Percentiles rank a stretch among this genome's conserved stretches.
Conservation (phyloP, 2,888 invertebrate genomes). For the Hyposoter didymator region DNA sequence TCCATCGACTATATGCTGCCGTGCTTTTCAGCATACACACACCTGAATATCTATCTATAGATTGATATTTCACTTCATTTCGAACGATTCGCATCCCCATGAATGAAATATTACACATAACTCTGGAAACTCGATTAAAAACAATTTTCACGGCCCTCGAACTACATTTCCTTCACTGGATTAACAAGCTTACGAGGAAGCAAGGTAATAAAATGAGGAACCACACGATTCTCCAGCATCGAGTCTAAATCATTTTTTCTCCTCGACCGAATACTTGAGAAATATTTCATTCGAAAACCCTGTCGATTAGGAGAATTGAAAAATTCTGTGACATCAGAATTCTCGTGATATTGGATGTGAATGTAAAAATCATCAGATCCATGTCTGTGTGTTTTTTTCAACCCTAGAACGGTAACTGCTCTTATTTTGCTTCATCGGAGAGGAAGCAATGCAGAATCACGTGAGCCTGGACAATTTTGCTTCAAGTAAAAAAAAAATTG, state of each 20-base stretch:
- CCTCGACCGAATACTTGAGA: background rate
- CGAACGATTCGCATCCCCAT: conserved; percentile 55
- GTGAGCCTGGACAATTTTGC: too few species aligned
- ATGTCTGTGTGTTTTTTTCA: too few species aligned
- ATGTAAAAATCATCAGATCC: background rate
- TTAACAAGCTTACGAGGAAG: conserved; percentile 23
- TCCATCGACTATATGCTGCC: conserved; percentile 75
- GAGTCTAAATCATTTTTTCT: conserved; percentile 46
- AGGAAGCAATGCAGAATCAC: too few species aligned
- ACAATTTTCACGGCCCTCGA: conserved; percentile 49
- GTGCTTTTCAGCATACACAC: conserved; percentile 50
- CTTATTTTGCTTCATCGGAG: too few species aligned
- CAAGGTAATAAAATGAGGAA: conserved; percentile 28
- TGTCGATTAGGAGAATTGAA: background rate
- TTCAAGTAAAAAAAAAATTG: too few species aligned
- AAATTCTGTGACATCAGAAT: background rate
- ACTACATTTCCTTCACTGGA: conserved; percentile 42
- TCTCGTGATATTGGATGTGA: background rate
- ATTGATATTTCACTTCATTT: conserved; percentile 70
- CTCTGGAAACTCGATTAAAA: conserved; percentile 59
- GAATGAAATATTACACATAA: conserved; percentile 61
- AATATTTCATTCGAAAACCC: background rate
- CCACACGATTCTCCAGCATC: conserved; percentile 3
- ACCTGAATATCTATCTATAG: conserved; percentile 65
- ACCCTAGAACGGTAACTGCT: too few species aligned